Percentiles rank a stretch among this genome's conserved stretches.
phyloP scores from a whole-genome alignment of 2,888 invertebrate genomes.

The Archaeoteleia sp. region DNA sequence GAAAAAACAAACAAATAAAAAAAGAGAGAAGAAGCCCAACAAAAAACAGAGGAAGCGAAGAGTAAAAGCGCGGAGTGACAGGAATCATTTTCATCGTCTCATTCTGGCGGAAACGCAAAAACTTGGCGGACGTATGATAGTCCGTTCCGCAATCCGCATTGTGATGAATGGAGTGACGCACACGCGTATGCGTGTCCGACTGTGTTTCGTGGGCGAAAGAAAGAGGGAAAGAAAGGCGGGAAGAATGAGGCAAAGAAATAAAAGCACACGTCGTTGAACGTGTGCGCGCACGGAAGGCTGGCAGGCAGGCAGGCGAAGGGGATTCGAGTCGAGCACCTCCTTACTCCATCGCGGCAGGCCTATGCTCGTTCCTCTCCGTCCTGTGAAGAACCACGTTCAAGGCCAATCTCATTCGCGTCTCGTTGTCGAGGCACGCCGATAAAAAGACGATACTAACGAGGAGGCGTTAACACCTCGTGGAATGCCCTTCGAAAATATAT shows the following conservation, averaged over 20 bases:
- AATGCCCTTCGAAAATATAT: conserved; percentile 51
- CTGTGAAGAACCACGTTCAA: conserved; percentile 47
- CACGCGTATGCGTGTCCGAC: conserved; percentile 23
- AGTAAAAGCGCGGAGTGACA: conserved; percentile 22
- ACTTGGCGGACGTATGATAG: conserved; percentile 46
- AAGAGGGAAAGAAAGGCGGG: conserved; percentile 31
- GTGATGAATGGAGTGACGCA: conserved; percentile 58
- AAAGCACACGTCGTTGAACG: conserved; percentile 17
- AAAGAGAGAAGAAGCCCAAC: too few relatives aligned
- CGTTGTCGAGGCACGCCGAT: conserved; percentile 55
- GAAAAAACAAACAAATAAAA: too few relatives aligned
- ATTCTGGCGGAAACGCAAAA: conserved; percentile 55
- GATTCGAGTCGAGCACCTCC: conserved; percentile 23
- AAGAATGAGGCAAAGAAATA: conserved; percentile 26
- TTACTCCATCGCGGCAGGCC: conserved; percentile 12
- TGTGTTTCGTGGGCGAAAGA: conserved; percentile 16
- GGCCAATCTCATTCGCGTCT: conserved; percentile 57
- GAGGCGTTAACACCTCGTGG: conserved; percentile 58
- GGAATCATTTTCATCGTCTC: conserved; percentile 46
- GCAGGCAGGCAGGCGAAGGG: conserved; percentile 23
- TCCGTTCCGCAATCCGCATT: conserved; percentile 49
- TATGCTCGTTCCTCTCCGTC: conserved; percentile 1
- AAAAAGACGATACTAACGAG: conserved; percentile 58
- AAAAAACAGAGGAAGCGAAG: neutral
- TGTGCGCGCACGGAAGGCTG: conserved; percentile 22